A percentile compares a stretch with the other conserved stretches of the same genome.
Evolutionary conservation across 2,888 invertebrate genomes (phyloP).

Genomic region (Sipha maydis): DNA sequence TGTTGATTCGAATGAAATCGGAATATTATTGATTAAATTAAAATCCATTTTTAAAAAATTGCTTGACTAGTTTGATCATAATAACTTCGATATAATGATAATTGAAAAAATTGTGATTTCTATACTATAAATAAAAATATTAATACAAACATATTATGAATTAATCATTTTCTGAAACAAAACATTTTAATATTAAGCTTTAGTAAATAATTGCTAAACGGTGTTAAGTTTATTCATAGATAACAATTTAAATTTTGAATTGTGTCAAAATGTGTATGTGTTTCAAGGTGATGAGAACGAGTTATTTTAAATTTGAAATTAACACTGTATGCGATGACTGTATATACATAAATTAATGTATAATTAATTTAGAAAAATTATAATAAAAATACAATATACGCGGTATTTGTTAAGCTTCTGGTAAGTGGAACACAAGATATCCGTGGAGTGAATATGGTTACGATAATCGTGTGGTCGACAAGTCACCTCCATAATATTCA

Average conservation of each 20-base stretch:
- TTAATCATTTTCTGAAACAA: too few relatives aligned
- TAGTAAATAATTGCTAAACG: too few relatives aligned
- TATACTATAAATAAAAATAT: too few relatives aligned
- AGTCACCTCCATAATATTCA: background rate
- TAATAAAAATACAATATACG: background rate
- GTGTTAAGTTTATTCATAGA: too few relatives aligned
- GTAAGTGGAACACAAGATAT: background rate
- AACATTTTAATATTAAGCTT: too few relatives aligned
- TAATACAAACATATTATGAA: too few relatives aligned
- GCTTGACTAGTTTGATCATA: too few relatives aligned
- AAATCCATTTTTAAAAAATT: too few relatives aligned
- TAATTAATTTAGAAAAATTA: background rate
- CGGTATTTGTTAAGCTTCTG: conserved; percentile 2
- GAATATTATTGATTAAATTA: too few relatives aligned
- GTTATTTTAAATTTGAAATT: background rate
- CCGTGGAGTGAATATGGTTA: background rate
- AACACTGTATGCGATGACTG: background rate
- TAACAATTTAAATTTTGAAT: background rate
- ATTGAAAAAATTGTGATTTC: too few relatives aligned
- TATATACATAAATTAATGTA: background rate
- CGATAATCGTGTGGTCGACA: background rate
- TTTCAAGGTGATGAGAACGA: background rate
- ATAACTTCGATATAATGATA: too few relatives aligned
- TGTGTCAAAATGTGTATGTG: background rate
- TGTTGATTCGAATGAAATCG: too few relatives aligned